These are phyloP conservation scores for Nephila pilipes DNA, from an alignment of 1,140 invertebrate genomes.

Conservation along the genomic window DNA sequence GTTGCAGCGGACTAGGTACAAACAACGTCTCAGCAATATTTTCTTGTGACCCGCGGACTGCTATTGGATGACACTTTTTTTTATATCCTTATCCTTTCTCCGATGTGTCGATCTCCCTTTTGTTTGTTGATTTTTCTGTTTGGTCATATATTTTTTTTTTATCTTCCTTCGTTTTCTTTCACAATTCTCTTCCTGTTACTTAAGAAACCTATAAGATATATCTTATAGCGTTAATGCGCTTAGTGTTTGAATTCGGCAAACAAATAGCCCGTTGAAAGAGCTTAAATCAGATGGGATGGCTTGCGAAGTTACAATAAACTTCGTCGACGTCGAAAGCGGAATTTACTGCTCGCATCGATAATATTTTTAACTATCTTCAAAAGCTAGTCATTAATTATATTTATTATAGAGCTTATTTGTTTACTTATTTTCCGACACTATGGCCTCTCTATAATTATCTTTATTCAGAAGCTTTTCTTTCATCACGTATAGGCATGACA, in stretches of 20 bases:
- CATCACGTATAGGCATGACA: too few species aligned
- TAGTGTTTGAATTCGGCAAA: background rate
- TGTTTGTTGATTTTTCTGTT: constrained; percentile 27
- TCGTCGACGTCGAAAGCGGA: background rate
- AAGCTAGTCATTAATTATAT: too few species aligned
- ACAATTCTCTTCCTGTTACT: background rate
- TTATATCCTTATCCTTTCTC: background rate
- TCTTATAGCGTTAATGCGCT: background rate
- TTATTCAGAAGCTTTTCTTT: too few species aligned
- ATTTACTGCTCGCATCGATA: background rate
- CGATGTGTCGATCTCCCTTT: constrained; percentile 15
- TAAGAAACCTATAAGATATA: constrained; percentile 9
- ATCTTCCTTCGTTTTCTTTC: background rate
- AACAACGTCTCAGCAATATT: constrained; percentile 51
- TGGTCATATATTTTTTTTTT: background rate
- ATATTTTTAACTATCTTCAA: too few species aligned
- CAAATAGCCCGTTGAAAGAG: background rate
- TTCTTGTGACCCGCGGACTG: constrained; percentile 28
- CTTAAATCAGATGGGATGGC: background rate
- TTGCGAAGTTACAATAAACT: background rate
- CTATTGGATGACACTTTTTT: constrained; percentile 17
- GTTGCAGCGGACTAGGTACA: background rate
- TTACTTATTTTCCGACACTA: too few species aligned
- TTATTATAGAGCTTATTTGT: too few species aligned
- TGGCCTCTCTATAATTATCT: too few species aligned